Percentiles rank a stretch among this genome's conserved stretches.
phyloP scores from a whole-genome alignment of 2,888 invertebrate genomes.

The Dinocampus coccinellae region DNA sequence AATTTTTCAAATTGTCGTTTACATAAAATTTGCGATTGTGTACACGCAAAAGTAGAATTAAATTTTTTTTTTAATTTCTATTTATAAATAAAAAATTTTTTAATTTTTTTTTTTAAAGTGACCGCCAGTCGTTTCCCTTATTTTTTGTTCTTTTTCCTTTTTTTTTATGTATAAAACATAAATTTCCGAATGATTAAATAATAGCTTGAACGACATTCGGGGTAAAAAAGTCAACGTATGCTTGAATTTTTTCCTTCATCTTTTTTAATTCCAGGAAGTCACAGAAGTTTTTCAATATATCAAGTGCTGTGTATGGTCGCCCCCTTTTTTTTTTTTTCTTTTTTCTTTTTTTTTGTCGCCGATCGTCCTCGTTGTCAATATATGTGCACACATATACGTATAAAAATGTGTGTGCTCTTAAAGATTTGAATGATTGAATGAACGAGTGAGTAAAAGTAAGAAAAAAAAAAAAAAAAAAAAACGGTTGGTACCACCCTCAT shows the following conservation, averaged over 20 bases:
- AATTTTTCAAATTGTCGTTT: too few species aligned
- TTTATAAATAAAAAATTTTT: too few species aligned
- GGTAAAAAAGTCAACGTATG: neutral
- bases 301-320: constrained; percentile 53
- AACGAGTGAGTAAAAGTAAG: neutral
- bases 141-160: too few species aligned
- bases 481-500: neutral
- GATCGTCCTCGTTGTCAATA: neutral
- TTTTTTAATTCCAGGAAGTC: constrained; percentile 50
- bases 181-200: neutral
- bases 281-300: constrained; percentile 64
- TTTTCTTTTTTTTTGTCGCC: too few species aligned
- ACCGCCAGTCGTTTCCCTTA: too few species aligned
- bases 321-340: neutral
- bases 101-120: too few species aligned
- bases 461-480: neutral
- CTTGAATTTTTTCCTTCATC: neutral
- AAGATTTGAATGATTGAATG: neutral
- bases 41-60: too few species aligned
- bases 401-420: neutral
- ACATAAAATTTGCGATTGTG: too few species aligned
- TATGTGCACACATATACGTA: neutral
- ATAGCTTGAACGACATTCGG: constrained; percentile 17
- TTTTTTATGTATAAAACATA: neutral
- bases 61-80: too few species aligned